Conservation (phyloP, 2,113 vertebrate species). For the Vicugna pacos region DNA sequence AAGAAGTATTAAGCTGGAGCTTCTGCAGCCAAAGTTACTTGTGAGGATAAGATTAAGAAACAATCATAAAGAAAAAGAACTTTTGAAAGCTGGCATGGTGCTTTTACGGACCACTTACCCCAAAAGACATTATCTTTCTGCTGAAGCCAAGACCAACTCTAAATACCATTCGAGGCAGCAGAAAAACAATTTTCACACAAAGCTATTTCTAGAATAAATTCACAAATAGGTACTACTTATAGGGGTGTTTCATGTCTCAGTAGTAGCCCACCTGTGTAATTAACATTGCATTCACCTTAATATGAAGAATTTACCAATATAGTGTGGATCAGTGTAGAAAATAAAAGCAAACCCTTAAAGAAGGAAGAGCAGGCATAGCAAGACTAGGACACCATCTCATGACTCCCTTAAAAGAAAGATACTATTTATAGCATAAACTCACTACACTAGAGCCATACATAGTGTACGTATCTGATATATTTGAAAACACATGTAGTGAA, state of each 20-base stretch:
- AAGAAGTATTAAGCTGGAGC: not conserved
- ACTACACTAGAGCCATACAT: not conserved
- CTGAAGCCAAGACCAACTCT: not conserved
- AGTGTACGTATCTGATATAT: not conserved
- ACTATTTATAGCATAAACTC: not conserved
- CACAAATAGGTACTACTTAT: not conserved
- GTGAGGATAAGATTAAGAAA: not conserved
- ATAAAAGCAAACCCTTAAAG: not conserved
- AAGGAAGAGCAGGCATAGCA: not conserved
- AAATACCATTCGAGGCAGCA: not conserved
- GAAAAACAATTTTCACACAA: not conserved
- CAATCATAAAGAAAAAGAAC: not conserved
- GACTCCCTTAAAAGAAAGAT: not conserved
- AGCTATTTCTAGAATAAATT: not conserved
- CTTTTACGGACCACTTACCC: not conserved
- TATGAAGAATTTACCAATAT: not conserved
- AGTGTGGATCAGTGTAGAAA: not conserved
- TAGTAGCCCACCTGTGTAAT: not conserved
- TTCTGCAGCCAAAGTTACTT: not conserved
- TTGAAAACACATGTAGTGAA: not conserved
- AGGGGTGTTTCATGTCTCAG: not conserved
- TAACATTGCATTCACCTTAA: not conserved
- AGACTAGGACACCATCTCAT: accelerated
- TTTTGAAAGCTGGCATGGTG: not conserved
- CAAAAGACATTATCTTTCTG: not conserved